A percentile compares a stretch with the other conserved stretches of the same genome.
phyloP scores from a whole-genome alignment of 53 echinoderm and acorn worm genomes.

The Crossaster papposus region DNA sequence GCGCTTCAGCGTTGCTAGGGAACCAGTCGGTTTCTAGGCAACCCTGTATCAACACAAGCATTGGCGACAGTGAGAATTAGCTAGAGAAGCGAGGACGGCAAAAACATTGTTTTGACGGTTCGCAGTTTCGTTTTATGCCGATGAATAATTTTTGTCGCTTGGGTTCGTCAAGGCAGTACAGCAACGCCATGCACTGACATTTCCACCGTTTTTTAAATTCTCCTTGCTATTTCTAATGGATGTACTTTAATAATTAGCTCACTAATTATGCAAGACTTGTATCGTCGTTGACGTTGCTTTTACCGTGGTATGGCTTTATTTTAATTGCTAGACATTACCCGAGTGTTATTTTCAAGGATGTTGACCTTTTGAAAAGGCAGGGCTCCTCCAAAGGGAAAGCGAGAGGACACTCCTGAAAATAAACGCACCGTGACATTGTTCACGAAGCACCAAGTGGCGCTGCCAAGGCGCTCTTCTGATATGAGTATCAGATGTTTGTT shows the following conservation, averaged over 20 bases:
- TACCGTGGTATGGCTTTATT: not conserved
- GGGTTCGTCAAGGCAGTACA: not conserved
- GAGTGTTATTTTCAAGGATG: not conserved
- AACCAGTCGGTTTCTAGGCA: not conserved
- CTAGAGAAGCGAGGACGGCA: not conserved
- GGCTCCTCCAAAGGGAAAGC: not conserved
- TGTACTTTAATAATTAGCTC: not conserved
- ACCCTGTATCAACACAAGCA: conserved; percentile 10
- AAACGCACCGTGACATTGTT: not conserved
- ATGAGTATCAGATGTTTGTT: no score
- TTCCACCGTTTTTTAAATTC: not conserved
- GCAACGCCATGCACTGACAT: not conserved
- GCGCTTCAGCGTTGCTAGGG: conserved; percentile 16
- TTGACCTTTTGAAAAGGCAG: not conserved
- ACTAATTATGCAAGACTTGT: not conserved
- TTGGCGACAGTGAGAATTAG: not conserved
- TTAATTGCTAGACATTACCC: not conserved
- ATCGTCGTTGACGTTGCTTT: not conserved
- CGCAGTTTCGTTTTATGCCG: not conserved
- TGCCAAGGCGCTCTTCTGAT: no score
- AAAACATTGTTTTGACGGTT: not conserved
- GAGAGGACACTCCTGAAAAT: not conserved
- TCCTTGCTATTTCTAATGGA: not conserved
- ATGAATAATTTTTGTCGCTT: not conserved
- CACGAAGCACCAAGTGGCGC: no score